phyloP scores from a whole-genome alignment of 2,797 vertebrate species.

The Siniperca scherzeri region DNA sequence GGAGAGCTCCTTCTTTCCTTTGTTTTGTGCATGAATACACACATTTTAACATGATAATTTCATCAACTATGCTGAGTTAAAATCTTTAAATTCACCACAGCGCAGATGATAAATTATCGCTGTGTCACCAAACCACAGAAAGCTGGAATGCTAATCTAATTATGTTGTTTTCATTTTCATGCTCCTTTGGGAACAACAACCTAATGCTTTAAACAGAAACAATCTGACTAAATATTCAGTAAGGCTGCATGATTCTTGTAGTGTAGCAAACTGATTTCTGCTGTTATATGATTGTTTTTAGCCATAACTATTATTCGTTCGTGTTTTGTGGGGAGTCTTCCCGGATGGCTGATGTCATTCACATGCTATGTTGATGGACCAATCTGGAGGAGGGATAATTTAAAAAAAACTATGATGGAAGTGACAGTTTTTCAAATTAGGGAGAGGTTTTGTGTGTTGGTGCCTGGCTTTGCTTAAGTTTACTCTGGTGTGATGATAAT shows the following conservation, averaged over 20 bases:
- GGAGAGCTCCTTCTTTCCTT: background rate
- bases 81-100: conserved; percentile 4
- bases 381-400: background rate
- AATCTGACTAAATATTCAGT: background rate
- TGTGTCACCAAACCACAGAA: background rate
- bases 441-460: background rate
- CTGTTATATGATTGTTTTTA: background rate
- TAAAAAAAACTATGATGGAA: background rate
- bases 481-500: background rate
- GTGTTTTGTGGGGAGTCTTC: background rate
- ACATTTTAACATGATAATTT: background rate
- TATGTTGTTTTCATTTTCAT: background rate
- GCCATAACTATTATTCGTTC: no score
- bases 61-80: background rate
- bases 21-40: background rate
- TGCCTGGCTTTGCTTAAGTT: background rate
- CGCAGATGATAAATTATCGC: background rate
- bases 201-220: background rate
- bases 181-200: background rate
- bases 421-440: background rate
- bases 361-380: background rate
- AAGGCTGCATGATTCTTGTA: background rate
- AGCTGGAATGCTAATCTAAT: conserved; percentile 6
- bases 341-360: background rate
- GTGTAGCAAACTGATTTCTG: background rate